These are phyloP conservation scores for Emmelina monodactyla DNA, from an alignment of 2,888 invertebrate species.

Conservation along the genomic window DNA sequence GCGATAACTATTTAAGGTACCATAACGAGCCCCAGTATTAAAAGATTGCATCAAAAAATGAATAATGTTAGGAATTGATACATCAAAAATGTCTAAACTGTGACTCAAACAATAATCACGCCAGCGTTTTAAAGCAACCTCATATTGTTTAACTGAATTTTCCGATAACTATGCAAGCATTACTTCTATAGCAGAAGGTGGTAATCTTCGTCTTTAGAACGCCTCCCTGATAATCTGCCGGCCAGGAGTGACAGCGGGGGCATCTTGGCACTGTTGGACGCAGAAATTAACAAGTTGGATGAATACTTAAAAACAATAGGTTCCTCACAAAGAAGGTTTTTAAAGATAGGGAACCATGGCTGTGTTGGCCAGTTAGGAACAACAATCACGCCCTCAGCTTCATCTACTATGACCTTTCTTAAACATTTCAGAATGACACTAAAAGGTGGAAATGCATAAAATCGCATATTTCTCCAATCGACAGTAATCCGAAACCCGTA, in stretches of 20 bases:
- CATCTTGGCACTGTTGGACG: no score
- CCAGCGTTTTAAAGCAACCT: not conserved
- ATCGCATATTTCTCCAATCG: no score
- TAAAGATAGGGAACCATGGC: no score
- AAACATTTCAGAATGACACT: no score
- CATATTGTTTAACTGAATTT: conserved; percentile 1
- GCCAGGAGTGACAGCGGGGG: conserved; percentile 2
- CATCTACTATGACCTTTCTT: no score
- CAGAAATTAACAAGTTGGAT: conserved; percentile 8
- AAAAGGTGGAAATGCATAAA: no score
- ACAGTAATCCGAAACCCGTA: no score
- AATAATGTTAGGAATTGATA: not conserved
- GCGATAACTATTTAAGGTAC: not conserved
- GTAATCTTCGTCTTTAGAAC: not conserved
- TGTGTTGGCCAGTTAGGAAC: no score
- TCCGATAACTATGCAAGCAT: not conserved
- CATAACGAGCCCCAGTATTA: not conserved
- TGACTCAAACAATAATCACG: not conserved
- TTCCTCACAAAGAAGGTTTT: no score
- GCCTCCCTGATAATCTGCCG: conserved; percentile 1
- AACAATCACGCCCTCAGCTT: no score
- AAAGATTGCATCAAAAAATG: not conserved
- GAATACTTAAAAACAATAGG: conserved; percentile 3
- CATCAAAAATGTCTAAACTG: not conserved
- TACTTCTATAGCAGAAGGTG: not conserved